Evolutionary conservation across 2,113 vertebrate species (phyloP), one percentile per base, ranked within the genome.

Genomic region (Gobius niger): DNA sequence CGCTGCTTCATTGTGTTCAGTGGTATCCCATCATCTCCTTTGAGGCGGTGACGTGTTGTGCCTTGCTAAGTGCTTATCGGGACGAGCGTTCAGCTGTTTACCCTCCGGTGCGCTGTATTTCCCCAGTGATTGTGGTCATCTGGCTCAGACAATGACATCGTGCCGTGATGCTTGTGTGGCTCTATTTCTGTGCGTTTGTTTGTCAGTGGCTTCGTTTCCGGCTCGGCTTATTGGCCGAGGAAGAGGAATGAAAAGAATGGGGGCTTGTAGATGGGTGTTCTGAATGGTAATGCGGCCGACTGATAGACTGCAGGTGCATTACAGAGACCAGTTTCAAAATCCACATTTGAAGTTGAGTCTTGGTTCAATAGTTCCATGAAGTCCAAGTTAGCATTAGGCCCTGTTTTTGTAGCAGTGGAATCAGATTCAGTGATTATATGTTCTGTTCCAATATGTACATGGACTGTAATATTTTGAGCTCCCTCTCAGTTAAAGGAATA

Each of bases 141-240:
- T 78, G 75, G 73, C 67, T 79, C 64, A 72, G 82, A 82, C 88
- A 91, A 87, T 88, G 83, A 89, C 83, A 72, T 46, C 44, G 75
- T 34, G 24, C 24, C 24, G 24, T 4, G 50, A 70, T 40, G 61
- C 53, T 56, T 71, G 18, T 16, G 49, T 51, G 42, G 51, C 6
- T 63, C 76, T 42, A 70, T 74, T 66, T 71, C 57, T 81, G 18
- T 52, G 61, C 57, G 63, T 76, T 53, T 76, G 70, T 81, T 63
- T 65, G 67, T 88, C 88, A 86, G 73, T 69, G 56, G 67, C 63
- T 77, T 86, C 87, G 84, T 90, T 87, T 86, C 82, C 82, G 80
- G 68, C 73, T 79, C 85, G 75, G 84, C 24, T 88, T 92, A 89
- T 86, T 86, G 11, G 80, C 80, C 64, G 60, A 75, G 76, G 77